Conservation (phyloP, 2,113 vertebrate genomes). For the Hemibagrus wyckioides region DNA sequence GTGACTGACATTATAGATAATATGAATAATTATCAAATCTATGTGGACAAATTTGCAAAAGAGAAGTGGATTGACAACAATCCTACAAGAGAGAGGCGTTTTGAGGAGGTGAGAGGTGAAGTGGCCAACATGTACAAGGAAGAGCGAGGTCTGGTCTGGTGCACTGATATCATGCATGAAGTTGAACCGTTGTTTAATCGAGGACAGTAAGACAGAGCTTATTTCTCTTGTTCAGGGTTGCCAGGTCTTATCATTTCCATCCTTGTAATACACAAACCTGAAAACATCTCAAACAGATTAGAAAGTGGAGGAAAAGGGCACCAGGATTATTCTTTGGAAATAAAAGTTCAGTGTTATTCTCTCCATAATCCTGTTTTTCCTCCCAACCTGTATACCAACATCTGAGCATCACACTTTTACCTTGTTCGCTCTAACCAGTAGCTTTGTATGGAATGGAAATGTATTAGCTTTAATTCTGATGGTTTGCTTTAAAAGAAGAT, state of each 20-base stretch:
- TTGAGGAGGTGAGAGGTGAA: background rate
- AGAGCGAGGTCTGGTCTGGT: background rate
- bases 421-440: background rate
- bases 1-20: background rate
- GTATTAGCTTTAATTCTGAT: too few species aligned
- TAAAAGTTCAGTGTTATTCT: background rate
- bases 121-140: background rate
- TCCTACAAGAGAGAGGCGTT: rapidly evolving
- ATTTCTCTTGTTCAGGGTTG: background rate
- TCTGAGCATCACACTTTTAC: background rate
- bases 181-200: background rate
- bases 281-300: background rate
- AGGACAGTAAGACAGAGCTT: background rate
- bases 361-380: background rate
- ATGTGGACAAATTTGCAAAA: slow-evolving; percentile 4
- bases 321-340: background rate
- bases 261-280: background rate
- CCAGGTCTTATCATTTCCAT: background rate
- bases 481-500: too few species aligned
- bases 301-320: background rate
- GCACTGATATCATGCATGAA: rapidly evolving
- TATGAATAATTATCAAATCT: slow-evolving; percentile 16
- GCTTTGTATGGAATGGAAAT: too few species aligned
- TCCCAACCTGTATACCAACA: background rate
- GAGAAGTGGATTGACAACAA: background rate